Evolutionary conservation across 2,888 invertebrate species (phyloP), one percentile per base, ranked within the genome.

Genomic region (Limnephilus rhombicus): DNA sequence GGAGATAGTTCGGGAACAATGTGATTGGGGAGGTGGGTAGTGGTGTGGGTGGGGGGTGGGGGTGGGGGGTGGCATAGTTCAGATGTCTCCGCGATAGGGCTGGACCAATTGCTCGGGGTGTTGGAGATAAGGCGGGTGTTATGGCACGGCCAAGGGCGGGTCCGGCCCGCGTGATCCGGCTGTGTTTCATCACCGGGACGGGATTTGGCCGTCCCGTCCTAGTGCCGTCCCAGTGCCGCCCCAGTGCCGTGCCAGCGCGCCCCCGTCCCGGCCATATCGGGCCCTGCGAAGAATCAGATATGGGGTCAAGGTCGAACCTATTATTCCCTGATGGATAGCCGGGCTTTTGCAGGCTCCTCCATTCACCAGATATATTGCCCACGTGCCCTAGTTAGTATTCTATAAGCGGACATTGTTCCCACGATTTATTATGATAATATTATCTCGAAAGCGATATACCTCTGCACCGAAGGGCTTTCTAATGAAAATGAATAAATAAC

Each of bases 251-350:
- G 49, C 45, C 41, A n/a, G 13, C 12, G 31, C 88, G n/a, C 11
- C 41, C n/a, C 37, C 13, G n/a, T 29, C 29, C 45, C 37, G n/a
- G 45, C 92, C 90, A 90, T 92, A 92, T 90, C 92, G 85, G 53
- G 85, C 81, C 49, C 49, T 34, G 29, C 85, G 90, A 82, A 53
- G 81, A 85, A 91, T 83, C 82, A 45, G 91, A 91, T 90, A 90
- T n/a, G 31, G 90, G 93, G 92, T 92, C 93, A 92, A 92, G 93
- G 93, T 90, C 93, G 45, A 80, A 34, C 41, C 92, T 85, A 91
- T 92, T 93, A 90, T 86, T 49, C 89, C 85, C 89, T 92, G 93
- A 93, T 89, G 92, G 91, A 93, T 91, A 81, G 90, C 86, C 90
- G 85, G 53, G 90, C 90, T 90, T 90, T 85, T 37, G 31, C 82